phyloP scores from a whole-genome alignment of 35 echinoderm and acorn worm genomes.

The Hemicentrotus pulcherrimus region DNA sequence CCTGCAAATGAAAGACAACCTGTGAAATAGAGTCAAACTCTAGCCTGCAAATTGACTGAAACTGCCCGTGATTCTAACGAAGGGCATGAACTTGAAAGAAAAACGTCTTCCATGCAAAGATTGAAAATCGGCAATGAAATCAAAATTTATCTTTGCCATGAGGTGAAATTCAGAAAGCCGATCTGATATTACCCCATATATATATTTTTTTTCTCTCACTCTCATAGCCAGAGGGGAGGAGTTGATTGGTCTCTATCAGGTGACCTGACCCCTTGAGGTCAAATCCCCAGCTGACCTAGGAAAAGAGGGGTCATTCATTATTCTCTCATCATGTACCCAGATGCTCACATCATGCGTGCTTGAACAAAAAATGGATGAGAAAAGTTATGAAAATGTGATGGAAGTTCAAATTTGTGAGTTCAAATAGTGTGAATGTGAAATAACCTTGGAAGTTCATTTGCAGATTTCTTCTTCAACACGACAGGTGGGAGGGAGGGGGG shows the following conservation, averaged over 20 bases:
- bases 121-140: not conserved
- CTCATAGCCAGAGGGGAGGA: constrained; percentile 19
- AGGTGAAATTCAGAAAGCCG: not conserved
- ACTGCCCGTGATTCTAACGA: not conserved
- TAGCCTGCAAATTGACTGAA: not conserved
- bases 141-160: not conserved
- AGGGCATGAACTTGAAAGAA: not conserved
- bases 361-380: not conserved
- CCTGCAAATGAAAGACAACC: not conserved
- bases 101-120: not conserved
- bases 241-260: constrained; percentile 31
- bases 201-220: no score
- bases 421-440: no score
- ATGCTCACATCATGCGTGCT: not conserved
- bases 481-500: no score
- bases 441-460: no score
- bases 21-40: not conserved
- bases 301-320: constrained; percentile 46
- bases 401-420: not conserved
- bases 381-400: not conserved
- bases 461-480: no score
- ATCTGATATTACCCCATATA: constrained; percentile 22
- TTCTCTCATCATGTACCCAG: constrained; percentile 32
- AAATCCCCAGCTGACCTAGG: constrained; percentile 5
- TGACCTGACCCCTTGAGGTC: constrained; percentile 28